These are phyloP conservation scores for Ischnus inquisitorius DNA, from an alignment of 2,888 invertebrate species.

Conservation along the genomic window DNA sequence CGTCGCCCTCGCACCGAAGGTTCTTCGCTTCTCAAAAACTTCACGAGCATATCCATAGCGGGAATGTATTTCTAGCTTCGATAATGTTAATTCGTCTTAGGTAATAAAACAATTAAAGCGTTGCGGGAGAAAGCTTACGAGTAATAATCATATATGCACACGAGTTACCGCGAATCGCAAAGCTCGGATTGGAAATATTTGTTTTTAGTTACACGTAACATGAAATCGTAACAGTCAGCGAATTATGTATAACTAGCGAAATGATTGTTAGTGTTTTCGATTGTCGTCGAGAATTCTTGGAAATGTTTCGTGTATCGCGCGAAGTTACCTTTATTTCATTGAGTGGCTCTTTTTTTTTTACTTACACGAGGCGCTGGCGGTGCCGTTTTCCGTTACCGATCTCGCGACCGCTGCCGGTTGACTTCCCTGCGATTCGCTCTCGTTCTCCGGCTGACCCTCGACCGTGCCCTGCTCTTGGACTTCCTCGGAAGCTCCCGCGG, in stretches of 20 bases:
- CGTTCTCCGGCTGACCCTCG: constrained; percentile 78
- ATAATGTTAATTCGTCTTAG: constrained; percentile 16
- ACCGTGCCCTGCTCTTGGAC: constrained; percentile 84
- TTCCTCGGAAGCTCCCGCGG: constrained; percentile 77
- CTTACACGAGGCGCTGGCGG: constrained; percentile 81
- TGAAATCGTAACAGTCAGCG: constrained; percentile 5
- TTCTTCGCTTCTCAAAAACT: neutral
- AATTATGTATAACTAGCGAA: constrained; percentile 4
- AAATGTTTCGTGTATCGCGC: constrained; percentile 6
- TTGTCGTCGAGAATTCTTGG: neutral
- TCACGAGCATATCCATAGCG: neutral
- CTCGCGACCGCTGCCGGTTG: constrained; percentile 72
- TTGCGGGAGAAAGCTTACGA: constrained; percentile 44
- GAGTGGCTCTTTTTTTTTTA: constrained; percentile 71
- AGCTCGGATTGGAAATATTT: constrained; percentile 47
- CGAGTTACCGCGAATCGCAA: constrained; percentile 53
- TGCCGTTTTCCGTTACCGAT: constrained; percentile 82
- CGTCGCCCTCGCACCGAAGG: neutral
- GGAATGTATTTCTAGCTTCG: constrained; percentile 12
- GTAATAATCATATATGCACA: constrained; percentile 39
- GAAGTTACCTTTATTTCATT: neutral
- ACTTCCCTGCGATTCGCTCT: constrained; percentile 78
- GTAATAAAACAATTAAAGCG: constrained; percentile 60
- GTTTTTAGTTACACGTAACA: constrained; percentile 58
- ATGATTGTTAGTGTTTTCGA: constrained; percentile 47